Evolutionary conservation across 2,113 vertebrate species (phyloP).

Genomic region (Canis aureus): DNA sequence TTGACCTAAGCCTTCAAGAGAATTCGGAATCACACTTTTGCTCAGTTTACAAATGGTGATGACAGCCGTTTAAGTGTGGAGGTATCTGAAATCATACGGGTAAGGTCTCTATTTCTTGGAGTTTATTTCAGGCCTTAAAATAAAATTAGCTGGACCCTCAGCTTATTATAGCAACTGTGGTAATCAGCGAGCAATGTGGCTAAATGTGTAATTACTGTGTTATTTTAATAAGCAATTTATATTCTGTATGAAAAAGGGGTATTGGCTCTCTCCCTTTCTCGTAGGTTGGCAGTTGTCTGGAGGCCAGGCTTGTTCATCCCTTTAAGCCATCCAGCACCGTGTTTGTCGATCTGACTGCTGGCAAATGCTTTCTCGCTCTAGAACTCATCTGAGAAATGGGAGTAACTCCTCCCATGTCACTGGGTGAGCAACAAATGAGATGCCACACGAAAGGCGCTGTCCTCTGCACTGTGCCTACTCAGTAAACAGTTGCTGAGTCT

Average conservation of each 20-base stretch:
- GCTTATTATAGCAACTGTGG: neutral
- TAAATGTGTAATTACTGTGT: neutral
- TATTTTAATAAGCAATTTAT: neutral
- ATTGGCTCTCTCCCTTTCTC: neutral
- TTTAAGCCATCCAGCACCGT: neutral
- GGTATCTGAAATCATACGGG: neutral
- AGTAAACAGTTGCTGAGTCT: neutral
- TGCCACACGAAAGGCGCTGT: no score
- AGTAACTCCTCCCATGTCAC: neutral
- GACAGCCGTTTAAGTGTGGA: neutral
- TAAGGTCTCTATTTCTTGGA: neutral
- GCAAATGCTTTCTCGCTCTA: neutral
- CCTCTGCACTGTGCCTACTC: neutral
- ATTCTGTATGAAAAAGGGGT: neutral
- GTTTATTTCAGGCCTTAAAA: neutral
- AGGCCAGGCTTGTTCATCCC: neutral
- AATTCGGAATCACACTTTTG: neutral
- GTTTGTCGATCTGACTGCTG: neutral
- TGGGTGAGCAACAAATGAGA: neutral
- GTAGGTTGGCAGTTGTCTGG: neutral
- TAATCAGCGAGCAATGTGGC: neutral
- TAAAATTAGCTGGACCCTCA: slow-evolving; percentile 44
- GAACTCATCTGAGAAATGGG: slow-evolving; percentile 7
- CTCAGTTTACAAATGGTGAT: neutral
- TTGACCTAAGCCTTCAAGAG: neutral